Percentiles rank a stretch among this genome's conserved stretches.
Conservation (phyloP, 2,888 invertebrate genomes). For the Heliothis peltigera region DNA sequence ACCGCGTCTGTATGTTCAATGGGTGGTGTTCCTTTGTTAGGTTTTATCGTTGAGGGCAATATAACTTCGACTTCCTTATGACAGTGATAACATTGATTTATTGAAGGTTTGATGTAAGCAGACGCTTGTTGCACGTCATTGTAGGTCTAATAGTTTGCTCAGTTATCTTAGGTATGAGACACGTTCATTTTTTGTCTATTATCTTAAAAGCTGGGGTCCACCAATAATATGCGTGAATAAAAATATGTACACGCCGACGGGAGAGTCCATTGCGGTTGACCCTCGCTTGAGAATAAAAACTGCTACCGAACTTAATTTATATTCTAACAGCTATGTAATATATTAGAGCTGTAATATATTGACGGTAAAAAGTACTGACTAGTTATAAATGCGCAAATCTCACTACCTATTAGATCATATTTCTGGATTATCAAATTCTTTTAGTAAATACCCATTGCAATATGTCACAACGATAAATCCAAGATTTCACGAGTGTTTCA, state of each 20-base stretch:
- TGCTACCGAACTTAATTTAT: too few relatives aligned
- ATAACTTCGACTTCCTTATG: conserved; percentile 47
- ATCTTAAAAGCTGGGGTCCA: not conserved
- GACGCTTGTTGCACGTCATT: conserved; percentile 25
- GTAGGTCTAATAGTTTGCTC: conserved; percentile 19
- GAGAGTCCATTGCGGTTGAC: too few relatives aligned
- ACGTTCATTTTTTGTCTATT: conserved; percentile 7
- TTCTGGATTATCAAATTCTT: not conserved
- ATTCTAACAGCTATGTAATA: too few relatives aligned
- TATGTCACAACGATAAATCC: conserved; percentile 2
- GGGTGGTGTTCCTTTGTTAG: conserved; percentile 32
- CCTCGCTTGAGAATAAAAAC: too few relatives aligned
- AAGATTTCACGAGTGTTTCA: not conserved
- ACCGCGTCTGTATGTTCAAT: not conserved
- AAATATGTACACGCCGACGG: too few relatives aligned
- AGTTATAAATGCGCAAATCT: too few relatives aligned
- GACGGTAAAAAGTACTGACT: too few relatives aligned
- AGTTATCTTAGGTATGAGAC: conserved; percentile 13
- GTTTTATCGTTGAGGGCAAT: conserved; percentile 32
- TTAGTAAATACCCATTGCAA: not conserved
- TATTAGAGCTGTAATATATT: too few relatives aligned
- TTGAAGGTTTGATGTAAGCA: conserved; percentile 22
- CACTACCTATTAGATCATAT: too few relatives aligned
- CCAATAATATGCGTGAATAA: too few relatives aligned
- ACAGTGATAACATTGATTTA: conserved; percentile 51